Evolutionary conservation across 1,140 invertebrate species (phyloP).

Genomic region (Zaprionus ornatus): DNA sequence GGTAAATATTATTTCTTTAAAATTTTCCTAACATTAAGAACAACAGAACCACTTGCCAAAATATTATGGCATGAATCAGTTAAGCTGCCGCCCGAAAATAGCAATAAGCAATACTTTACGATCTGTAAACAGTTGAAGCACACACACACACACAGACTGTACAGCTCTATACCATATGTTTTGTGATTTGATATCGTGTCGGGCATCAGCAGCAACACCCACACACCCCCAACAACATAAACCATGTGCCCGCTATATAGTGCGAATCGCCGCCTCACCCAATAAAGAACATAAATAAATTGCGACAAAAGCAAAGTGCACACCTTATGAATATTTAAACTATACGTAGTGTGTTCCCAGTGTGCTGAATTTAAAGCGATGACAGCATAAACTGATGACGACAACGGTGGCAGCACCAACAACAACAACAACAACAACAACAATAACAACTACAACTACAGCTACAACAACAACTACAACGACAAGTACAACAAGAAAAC

Average conservation of each 20-base stretch:
- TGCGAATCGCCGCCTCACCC: slow-evolving; percentile 48
- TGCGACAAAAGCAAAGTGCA: slow-evolving; percentile 72
- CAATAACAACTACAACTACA: background rate
- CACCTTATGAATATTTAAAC: slow-evolving; percentile 81
- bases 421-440: slow-evolving; percentile 41
- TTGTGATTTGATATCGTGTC: slow-evolving; percentile 28
- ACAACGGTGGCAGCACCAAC: slow-evolving; percentile 44
- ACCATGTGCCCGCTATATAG: slow-evolving; percentile 24
- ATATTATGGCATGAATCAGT: slow-evolving; percentile 14
- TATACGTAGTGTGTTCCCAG: slow-evolving; percentile 41
- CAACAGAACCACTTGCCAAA: background rate
- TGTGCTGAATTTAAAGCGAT: slow-evolving; percentile 74
- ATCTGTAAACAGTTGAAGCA: background rate
- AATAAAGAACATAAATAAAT: slow-evolving; percentile 75
- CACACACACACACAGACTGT: background rate
- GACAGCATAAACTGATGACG: slow-evolving; percentile 81
- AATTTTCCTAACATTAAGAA: background rate
- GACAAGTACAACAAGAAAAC: slow-evolving; percentile 11
- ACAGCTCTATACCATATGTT: background rate
- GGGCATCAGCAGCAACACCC: background rate
- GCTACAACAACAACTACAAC: background rate
- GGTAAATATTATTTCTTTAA: background rate
- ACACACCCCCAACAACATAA: slow-evolving; percentile 17
- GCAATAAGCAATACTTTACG: background rate
- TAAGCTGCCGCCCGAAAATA: background rate